Evolutionary conservation across 2,113 vertebrate genomes (phyloP), one percentile per base, ranked within the genome.

Genomic region (Cephalopholis sonnerati): DNA sequence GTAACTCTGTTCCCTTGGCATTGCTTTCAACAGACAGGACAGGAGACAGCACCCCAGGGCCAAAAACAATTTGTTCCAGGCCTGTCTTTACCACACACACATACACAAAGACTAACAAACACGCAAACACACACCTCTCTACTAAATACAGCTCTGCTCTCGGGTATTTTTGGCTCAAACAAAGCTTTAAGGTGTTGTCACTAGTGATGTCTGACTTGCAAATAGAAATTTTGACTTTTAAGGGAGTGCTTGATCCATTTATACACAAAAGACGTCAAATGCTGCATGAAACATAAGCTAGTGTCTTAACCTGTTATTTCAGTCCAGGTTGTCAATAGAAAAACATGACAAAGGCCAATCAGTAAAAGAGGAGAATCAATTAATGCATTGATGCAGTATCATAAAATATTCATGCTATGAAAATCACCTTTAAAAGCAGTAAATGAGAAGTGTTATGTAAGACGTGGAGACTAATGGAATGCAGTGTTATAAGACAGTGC

Each of bases 21-120:
- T 80, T 88, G 83, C 83, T 90, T 84, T 85, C 18, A 32, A 77
- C 57, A 82, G 82, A 82, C 83, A 88, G 84, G 82, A 82, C 84
- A 88, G 84, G 67, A 86, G 89, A 91, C 86, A 75, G 85, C 55
- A 89, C 84, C 90, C 53, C 46, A 36, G 84, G 89, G 89, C 86
- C 67, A 74, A 83, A 92, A 85, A 83, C 82, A 13, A 86, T 88
- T 89, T 88, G 73, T 92, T 86, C 64, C 63, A 58, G 41, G 76
- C 57, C 58, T 39, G 57, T 74, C 76, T 89, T 75, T 78, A 67
- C 39, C 54, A 62, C 41, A 65, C 63, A 25, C 27, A 22, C 78
- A 18, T 44, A 39, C 20, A 39, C 54, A 41, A 12, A 41, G 20
- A 55, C 46, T 32, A 51, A 44, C 41, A 41, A 36, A 57, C 67